phyloP scores from a whole-genome alignment of 1,140 invertebrate genomes.

The Campoletis sonorensis region DNA sequence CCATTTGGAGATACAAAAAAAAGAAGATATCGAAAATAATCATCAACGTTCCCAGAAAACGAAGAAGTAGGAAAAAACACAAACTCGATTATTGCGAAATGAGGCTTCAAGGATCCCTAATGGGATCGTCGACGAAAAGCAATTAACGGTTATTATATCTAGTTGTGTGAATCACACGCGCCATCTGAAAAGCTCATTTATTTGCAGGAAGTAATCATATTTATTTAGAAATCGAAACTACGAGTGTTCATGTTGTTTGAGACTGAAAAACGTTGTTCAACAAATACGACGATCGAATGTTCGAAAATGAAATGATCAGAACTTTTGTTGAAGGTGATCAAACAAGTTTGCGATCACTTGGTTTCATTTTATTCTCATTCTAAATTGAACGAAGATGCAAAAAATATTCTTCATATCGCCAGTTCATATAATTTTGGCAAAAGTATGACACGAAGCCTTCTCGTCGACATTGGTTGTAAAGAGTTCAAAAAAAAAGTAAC shows the following conservation, averaged over 20 bases:
- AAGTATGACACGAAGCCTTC: not conserved
- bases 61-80: not conserved
- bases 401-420: too few species aligned
- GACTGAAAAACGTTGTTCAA: not conserved
- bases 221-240: not conserved
- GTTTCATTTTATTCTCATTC: too few species aligned
- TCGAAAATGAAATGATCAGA: too few species aligned
- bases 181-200: not conserved
- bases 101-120: constrained; percentile 3
- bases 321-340: too few species aligned
- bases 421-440: not conserved
- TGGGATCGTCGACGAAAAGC: not conserved
- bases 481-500: constrained; percentile 38
- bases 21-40: not conserved
- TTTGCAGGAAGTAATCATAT: constrained; percentile 11
- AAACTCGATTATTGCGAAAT: not conserved
- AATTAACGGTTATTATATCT: constrained; percentile 20
- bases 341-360: too few species aligned
- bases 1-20: not conserved
- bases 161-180: constrained; percentile 2
- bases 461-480: constrained; percentile 2
- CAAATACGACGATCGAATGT: not conserved
- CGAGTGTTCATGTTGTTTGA: not conserved
- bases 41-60: not conserved
- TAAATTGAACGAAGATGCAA: too few species aligned